phyloP scores from a whole-genome alignment of 2,113 vertebrate species.

The zebrafish (Danio rerio) region DNA sequence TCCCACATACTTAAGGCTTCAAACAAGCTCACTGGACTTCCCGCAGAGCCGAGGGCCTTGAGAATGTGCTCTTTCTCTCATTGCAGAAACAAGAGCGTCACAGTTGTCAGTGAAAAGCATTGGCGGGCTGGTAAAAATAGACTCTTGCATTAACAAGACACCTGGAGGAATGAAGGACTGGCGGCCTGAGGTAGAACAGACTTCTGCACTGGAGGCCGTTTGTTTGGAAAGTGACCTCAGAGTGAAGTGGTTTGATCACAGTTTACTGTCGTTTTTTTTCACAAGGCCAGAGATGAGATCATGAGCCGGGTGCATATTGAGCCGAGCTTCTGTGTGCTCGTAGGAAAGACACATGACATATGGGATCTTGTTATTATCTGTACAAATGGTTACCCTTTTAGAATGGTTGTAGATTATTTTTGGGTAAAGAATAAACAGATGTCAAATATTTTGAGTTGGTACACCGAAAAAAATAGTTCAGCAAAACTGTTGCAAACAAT shows the following conservation, averaged over 20 bases:
- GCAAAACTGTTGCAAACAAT: too few species aligned
- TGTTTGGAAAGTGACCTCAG: conserved; percentile 50
- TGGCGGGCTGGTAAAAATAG: conserved; percentile 69
- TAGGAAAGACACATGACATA: neutral
- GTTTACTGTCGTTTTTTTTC: conserved; percentile 61
- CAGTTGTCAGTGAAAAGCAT: conserved; percentile 56
- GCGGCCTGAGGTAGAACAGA: conserved; percentile 61
- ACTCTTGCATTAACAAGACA: conserved; percentile 65
- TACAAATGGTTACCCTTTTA: too few species aligned
- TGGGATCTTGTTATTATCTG: neutral
- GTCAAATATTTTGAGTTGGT: too few species aligned
- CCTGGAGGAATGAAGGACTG: conserved; percentile 70
- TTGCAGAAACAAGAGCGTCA: neutral
- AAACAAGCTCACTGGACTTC: conserved; percentile 53
- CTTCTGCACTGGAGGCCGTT: conserved; percentile 46
- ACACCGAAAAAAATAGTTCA: too few species aligned
- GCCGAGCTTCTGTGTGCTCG: neutral
- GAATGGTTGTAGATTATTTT: too few species aligned
- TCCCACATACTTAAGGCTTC: conserved; percentile 52
- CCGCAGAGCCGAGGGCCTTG: conserved; percentile 56
- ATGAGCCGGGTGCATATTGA: neutral
- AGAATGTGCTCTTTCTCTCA: conserved; percentile 59
- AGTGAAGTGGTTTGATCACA: conserved; percentile 61
- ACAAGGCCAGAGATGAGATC: conserved; percentile 49
- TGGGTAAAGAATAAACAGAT: too few species aligned